Evolutionary conservation across 2,888 invertebrate species (phyloP), one percentile per base, ranked within the genome.

Genomic region (Apotomis turbidana): DNA sequence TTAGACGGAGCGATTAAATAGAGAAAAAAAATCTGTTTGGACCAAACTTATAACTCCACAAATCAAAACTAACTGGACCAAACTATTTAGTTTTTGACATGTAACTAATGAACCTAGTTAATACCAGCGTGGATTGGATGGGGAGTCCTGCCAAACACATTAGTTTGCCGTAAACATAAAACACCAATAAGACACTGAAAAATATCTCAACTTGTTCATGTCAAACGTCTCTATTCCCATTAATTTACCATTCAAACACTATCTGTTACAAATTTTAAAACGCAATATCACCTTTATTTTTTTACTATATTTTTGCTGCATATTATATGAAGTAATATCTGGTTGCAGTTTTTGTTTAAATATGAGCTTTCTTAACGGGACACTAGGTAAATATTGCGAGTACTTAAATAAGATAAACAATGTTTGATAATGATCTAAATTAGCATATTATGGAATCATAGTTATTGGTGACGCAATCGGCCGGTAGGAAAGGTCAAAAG

Each of bases 81-180:
- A n/a, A 38, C 46, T 57, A 38, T 44, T 64, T 41, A 9, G 27
- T 15, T 64, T 64, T 64, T 49, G 58, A 67, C 49, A 58, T 9
- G 9, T 13, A 49, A 67, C 57, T 58, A 67, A 67, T 58, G 27
- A 36, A 6, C 49, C 36, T 44, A 9, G 57, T 13, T 57, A 67
- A 5, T n/a, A 46, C 38, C 15, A 8, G 12, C 4, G 36, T 27
- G 41, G 27, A 27, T 27, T 27, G 41, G 27, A 27, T 27, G 27
- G 15, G 41, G n/a, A 55, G 44, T 44, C 59, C 54, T 64, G 64
- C 55, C 54, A 41, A 13, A 55, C 54, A 41, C 41, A 46, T 64
- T 64, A 15, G 44, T 55, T 55, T n/a, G n/a, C 8, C 55, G 15
- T 55, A 55, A 54, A 64, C 44, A 64, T 64, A 36, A 55, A 44